Evolutionary conservation across 2,797 vertebrate genomes (phyloP).

Genomic region (Liparis tanakae): DNA sequence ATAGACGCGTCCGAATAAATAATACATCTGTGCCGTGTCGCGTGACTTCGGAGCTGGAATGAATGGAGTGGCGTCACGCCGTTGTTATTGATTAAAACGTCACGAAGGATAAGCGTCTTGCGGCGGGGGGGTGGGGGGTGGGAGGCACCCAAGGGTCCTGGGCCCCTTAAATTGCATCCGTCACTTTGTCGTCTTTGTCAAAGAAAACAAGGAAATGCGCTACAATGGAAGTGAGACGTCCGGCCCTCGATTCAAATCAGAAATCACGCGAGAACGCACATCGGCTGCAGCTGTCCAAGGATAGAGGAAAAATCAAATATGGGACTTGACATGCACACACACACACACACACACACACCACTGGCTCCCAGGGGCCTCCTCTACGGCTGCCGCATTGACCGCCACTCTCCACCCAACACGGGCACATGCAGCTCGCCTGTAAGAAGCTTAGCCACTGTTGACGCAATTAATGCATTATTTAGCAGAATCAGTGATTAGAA

Average conservation of each 20-base stretch:
- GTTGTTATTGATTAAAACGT: constrained; percentile 58
- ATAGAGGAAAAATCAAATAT: background rate
- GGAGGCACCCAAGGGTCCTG: too few relatives aligned
- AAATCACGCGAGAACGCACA: background rate
- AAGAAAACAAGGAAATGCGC: background rate
- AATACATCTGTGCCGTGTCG: constrained; percentile 4
- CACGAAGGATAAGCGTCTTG: constrained; percentile 43
- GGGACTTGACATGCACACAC: background rate
- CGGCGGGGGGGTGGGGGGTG: too few relatives aligned
- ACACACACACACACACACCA: constrained; percentile 4
- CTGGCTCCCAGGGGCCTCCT: constrained; percentile 42
- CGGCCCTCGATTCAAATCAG: background rate
- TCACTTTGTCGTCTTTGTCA: too few relatives aligned
- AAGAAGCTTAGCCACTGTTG: constrained; percentile 68
- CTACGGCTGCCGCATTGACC: constrained; percentile 64
- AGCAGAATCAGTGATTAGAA: constrained; percentile 66
- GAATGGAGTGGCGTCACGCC: constrained; percentile 29
- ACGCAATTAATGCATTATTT: constrained; percentile 76
- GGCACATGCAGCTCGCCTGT: constrained; percentile 54
- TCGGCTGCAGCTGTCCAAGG: background rate
- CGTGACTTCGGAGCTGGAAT: constrained; percentile 26
- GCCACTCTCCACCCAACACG: constrained; percentile 46
- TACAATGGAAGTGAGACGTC: background rate
- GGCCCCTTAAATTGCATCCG: too few relatives aligned
- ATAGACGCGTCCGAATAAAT: constrained; percentile 24